phyloP scores from a whole-genome alignment of 1,140 invertebrate species.

The Trichogramma pretiosum region DNA sequence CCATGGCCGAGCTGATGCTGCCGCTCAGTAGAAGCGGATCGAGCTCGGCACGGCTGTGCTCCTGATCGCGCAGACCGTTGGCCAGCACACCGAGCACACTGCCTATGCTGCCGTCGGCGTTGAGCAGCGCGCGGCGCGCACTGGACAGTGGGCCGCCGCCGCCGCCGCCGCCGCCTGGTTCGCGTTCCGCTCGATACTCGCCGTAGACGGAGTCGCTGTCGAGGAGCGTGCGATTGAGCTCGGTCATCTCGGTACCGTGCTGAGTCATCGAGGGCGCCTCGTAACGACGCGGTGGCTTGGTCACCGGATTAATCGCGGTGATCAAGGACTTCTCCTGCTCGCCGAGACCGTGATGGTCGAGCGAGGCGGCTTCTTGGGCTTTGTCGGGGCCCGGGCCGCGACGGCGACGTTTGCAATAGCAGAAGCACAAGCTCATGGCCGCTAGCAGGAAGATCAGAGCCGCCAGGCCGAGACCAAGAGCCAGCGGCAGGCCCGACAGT shows the following conservation, averaged over 20 bases:
- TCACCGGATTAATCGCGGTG: conserved; percentile 70
- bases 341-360: conserved; percentile 45
- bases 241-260: conserved; percentile 65
- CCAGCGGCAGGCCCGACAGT: conserved; percentile 39
- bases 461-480: conserved; percentile 40
- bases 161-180: too few species aligned
- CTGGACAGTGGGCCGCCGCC: too few species aligned
- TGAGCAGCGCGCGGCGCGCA: too few species aligned
- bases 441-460: conserved; percentile 53
- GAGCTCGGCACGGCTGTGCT: conserved; percentile 24
- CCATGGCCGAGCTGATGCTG: conserved; percentile 6
- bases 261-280: conserved; percentile 58
- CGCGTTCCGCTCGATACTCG: too few species aligned
- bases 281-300: conserved; percentile 67
- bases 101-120: conserved; percentile 36
- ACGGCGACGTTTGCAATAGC: conserved; percentile 53
- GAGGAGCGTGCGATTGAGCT: conserved; percentile 66
- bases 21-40: conserved; percentile 30
- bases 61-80: conserved; percentile 26
- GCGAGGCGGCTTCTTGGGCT: conserved; percentile 39
- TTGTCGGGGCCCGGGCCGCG: conserved; percentile 48
- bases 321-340: conserved; percentile 74
- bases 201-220: conserved; percentile 63
- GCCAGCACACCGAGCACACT: conserved; percentile 26
- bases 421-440: conserved; percentile 55